Base-by-base conservation (phyloP, 1,140 invertebrate species). In the Acromyrmex echinatior region DNA sequence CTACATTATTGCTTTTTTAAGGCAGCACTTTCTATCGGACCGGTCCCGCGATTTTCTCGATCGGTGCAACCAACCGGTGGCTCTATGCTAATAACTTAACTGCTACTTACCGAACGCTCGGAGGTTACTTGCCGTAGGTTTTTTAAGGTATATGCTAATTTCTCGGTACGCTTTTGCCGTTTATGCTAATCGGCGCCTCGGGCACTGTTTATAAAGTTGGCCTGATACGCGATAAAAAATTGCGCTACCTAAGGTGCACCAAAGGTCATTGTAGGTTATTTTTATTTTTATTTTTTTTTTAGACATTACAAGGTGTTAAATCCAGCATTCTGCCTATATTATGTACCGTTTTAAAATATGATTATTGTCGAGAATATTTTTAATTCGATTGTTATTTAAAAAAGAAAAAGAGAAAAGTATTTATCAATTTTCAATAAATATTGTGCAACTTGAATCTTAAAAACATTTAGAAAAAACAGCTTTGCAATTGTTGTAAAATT, bases 71-170 rank as follows among this genome's bases (percentile, higher is more conserved):
- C 58, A 39, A 74, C 60, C 86, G 73, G 65, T 89, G 81, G 80
- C 80, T 28, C 71, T 78, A 60, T 73, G 74, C 49, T 88, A 89
- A 89, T 89, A 86, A 89, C 51, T 88, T 79, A 74, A 86, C 81
- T 68, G 86, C 60, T 62, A 87, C 68, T 79, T 45, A 66, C n/a
- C 16, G 53, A 84, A 70, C 63, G 65, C 60, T 79, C 49, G n/a
- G 25, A 45, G 56, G 76, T 81, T 87, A 87, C 58, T 35, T 28
- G 35, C 63, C 76, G 62, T 68, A 68, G 77, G 35, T 66, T 85
- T 70, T 77, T 60, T 56, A 49, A 39, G n/a, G 16, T 53, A 21
- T 84, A 81, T 82, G 79, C 73, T 73, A 21, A 85, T 35, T 45
- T 14, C 66, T 35, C n/a, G 31, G n/a, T 62, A 71, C 66, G 77